Conservation (phyloP, 2,113 vertebrate species). For the Halichoeres trimaculatus region DNA sequence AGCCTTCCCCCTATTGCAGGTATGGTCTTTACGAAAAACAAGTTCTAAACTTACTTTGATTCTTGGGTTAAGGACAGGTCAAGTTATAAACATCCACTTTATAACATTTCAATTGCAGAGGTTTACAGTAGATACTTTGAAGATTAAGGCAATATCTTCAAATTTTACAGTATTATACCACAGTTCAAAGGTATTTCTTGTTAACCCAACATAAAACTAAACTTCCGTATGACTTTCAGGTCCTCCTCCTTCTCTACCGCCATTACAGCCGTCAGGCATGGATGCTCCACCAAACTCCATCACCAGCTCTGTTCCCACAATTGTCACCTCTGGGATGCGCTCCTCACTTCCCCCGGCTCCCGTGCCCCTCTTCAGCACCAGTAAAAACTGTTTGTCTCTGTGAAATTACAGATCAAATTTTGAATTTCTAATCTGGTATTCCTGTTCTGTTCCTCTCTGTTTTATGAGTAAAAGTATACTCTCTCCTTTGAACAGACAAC, state of each 20-base stretch:
- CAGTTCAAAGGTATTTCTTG: too few relatives aligned
- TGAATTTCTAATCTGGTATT: neutral
- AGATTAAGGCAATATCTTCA: too few relatives aligned
- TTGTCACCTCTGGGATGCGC: conserved; percentile 95
- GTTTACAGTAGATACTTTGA: too few relatives aligned
- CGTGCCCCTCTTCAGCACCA: conserved; percentile 89
- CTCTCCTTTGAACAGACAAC: conserved; percentile 84
- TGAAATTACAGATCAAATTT: neutral
- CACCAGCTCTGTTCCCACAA: conserved; percentile 94
- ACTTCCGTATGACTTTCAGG: conserved; percentile 78
- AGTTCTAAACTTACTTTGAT: neutral
- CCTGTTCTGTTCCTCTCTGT: neutral
- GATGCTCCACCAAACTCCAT: conserved; percentile 95
- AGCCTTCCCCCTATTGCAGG: conserved; percentile 95
- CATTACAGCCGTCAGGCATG: conserved; percentile 94
- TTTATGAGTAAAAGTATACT: conserved; percentile 39
- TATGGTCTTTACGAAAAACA: conserved; percentile 56
- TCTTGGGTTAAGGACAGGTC: neutral
- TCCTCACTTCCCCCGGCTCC: conserved; percentile 90
- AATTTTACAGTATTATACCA: too few relatives aligned
- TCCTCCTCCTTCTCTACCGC: conserved; percentile 95
- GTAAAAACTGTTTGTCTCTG: conserved; percentile 72
- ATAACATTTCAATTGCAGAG: too few relatives aligned
- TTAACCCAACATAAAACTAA: too few relatives aligned
- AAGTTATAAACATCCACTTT: neutral